Conservation (phyloP, 2,797 vertebrate genomes). For the Sebastes hubbsi region DNA sequence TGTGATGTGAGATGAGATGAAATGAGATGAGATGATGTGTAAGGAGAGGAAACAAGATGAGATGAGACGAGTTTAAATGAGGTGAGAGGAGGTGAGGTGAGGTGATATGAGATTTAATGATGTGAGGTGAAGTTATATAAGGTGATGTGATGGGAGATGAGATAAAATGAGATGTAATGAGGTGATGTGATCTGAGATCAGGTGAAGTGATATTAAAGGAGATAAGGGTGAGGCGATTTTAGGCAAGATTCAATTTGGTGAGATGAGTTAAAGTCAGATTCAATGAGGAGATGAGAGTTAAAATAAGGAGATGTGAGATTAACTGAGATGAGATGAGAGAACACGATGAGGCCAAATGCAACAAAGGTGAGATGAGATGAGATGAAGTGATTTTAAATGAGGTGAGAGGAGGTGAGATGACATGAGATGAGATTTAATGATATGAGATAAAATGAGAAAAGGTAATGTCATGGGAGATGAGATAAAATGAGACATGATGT, state of each 20-base stretch:
- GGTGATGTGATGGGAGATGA: neutral
- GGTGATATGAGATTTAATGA: neutral
- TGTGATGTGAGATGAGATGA: neutral
- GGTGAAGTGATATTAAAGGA: neutral
- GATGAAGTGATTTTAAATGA: too few species aligned
- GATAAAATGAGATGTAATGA: neutral
- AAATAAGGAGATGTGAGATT: rapidly evolving
- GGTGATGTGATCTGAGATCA: neutral
- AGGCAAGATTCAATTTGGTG: neutral
- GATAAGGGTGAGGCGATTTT: neutral
- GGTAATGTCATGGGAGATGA: too few species aligned
- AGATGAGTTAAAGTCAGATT: too few species aligned
- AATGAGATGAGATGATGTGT: neutral
- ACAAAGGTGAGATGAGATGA: too few species aligned
- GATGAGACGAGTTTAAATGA: neutral
- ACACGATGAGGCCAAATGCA: neutral
- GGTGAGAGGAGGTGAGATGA: neutral
- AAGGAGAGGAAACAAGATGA: neutral
- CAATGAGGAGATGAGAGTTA: neutral
- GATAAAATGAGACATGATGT: too few species aligned
- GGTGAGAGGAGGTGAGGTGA: neutral
- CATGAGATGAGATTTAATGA: too few species aligned
- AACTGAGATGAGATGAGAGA: neutral
- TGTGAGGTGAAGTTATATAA: neutral
- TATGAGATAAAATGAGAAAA: too few species aligned